Conservation (phyloP, 2,113 vertebrate genomes). For the Arothron firmamentum region DNA sequence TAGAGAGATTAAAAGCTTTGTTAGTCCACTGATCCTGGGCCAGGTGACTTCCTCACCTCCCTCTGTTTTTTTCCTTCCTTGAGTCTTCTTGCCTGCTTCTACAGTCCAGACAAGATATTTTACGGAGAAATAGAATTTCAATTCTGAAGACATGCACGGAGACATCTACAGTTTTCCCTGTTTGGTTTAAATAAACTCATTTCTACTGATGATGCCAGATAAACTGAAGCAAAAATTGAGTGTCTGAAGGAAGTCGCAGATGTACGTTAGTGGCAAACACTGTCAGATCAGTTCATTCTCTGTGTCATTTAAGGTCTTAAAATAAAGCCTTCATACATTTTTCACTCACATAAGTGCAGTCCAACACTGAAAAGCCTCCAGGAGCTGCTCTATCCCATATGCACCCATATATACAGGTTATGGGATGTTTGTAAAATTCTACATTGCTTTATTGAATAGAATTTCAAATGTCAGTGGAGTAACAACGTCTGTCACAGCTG, state of each 20-base stretch:
- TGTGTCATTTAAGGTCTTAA: too few relatives aligned
- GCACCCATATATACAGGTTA: neutral
- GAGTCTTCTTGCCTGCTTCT: constrained; percentile 6
- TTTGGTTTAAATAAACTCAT: neutral
- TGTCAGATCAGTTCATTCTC: too few relatives aligned
- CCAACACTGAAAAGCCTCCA: too few relatives aligned
- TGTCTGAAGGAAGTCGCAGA: too few relatives aligned
- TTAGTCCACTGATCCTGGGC: constrained; percentile 31
- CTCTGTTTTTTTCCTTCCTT: neutral
- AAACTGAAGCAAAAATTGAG: too few relatives aligned
- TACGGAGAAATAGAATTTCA: constrained; percentile 39
- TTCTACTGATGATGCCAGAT: too few relatives aligned
- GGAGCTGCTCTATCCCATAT: constrained; percentile 6
- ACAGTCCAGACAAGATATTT: constrained; percentile 19
- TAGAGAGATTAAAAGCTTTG: constrained; percentile 44
- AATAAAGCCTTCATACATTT: too few relatives aligned
- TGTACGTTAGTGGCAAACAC: too few relatives aligned
- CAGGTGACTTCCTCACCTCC: constrained; percentile 19
- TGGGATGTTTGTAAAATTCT: neutral
- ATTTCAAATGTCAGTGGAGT: constrained; percentile 5
- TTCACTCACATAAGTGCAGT: too few relatives aligned
- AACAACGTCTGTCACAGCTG: too few relatives aligned
- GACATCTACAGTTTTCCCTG: constrained; percentile 15
- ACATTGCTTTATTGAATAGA: neutral
- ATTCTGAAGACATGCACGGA: constrained; percentile 34